Evolutionary conservation across 2,888 invertebrate genomes (phyloP), one percentile per base, ranked within the genome.

Genomic region (Agrotis ipsilon): DNA sequence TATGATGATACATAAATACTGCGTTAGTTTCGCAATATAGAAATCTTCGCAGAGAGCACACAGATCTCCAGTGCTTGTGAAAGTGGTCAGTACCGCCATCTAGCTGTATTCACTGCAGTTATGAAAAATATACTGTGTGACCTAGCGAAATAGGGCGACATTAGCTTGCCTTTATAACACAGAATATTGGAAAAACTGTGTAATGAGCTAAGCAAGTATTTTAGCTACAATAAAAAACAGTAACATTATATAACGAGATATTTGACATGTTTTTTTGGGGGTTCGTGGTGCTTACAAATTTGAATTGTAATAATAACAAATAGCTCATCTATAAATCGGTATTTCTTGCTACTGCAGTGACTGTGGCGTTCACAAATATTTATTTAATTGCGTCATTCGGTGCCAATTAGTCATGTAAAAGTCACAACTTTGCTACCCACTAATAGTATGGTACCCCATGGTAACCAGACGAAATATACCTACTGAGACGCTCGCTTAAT

Each of bases 71-170:
- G 24, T 14, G 13, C 39, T 18, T 52, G 57, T 48, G 18, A 46
- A 66, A 51, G 43, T 63, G 14, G 1, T 9, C 14, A 51, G 67
- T 67, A 21, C 21, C 24, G 68, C 76, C 81, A 75, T 75, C 76
- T 80, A 80, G 27, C 16, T 48, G 3, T 13, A 2, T n/a, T 32
- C 27, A 11, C 49, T 43, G 79, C 21, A 75, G 19, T 78, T 48
- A 60, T 24, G 13, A n/a, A 2, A 27, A 45, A 63, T 3, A 48
- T n/a, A 49, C 9, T 46, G 7, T 24, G 14, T 27, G 13, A 1
- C 49, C 7, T n/a, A 13, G 13, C n/a, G 13, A 55, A 1, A 13
- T 49, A n/a, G 4, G 11, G 24, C 16, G 14, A n/a, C 3, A 52
- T 19, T 2, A 62, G 16, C 16, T 14, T 4, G 7, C 39, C 7